Conservation (phyloP, 2,888 invertebrate genomes). For the Panzeria rudis region DNA sequence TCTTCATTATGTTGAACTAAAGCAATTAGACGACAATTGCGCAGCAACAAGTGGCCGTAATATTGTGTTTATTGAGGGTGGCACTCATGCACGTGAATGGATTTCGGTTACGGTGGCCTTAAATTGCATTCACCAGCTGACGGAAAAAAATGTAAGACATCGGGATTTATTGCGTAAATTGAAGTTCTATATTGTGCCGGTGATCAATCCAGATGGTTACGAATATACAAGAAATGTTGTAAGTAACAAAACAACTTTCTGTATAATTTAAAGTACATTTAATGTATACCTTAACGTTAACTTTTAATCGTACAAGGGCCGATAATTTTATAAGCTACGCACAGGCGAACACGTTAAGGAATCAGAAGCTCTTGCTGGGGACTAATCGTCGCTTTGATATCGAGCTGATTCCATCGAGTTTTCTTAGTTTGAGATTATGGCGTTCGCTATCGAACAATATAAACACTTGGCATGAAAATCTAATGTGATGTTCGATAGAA, state of each 20-base stretch:
- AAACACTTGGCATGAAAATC: too few species aligned
- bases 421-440: too few species aligned
- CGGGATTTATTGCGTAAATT: slow-evolving; percentile 85
- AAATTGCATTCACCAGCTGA: slow-evolving; percentile 86
- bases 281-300: too few species aligned
- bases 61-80: slow-evolving; percentile 82
- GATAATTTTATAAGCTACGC: too few species aligned
- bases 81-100: slow-evolving; percentile 88
- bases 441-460: too few species aligned
- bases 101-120: slow-evolving; percentile 86
- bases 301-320: too few species aligned
- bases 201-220: slow-evolving; percentile 90
- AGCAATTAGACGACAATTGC: slow-evolving; percentile 17
- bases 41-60: slow-evolving; percentile 73
- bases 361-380: too few species aligned
- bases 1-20: background rate
- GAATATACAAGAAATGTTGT: slow-evolving; percentile 86
- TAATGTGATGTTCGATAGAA: too few species aligned
- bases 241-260: slow-evolving; percentile 68
- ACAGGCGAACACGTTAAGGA: too few species aligned
- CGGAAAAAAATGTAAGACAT: slow-evolving; percentile 84
- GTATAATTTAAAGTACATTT: too few species aligned
- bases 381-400: too few species aligned
- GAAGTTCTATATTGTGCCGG: slow-evolving; percentile 88
- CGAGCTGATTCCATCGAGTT: too few species aligned